phyloP scores from a whole-genome alignment of 92 coral and sea anemone species.

The Siderastrea siderea region DNA sequence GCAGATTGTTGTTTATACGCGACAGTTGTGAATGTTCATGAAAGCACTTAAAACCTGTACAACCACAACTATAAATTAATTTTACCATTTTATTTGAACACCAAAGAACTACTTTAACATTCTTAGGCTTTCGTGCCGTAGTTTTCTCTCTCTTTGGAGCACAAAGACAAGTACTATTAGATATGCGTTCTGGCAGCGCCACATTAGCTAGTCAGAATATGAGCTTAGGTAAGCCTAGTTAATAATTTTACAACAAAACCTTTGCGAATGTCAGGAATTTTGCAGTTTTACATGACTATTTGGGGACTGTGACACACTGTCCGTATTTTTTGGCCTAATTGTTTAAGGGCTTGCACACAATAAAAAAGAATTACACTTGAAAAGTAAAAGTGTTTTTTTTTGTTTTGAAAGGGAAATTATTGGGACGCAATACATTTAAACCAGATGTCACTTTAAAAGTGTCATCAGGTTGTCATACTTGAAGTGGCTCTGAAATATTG shows the following conservation, averaged over 20 bases:
- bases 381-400: neutral
- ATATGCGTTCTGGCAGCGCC: neutral
- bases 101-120: neutral
- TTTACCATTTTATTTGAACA: neutral
- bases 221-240: no score
- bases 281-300: neutral
- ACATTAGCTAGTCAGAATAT: neutral
- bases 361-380: no score
- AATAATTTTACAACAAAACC: neutral
- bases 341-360: neutral
- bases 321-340: conserved; percentile 10
- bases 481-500: neutral
- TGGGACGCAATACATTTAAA: neutral
- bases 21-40: neutral
- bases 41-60: neutral
- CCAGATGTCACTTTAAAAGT: neutral
- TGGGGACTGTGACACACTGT: neutral
- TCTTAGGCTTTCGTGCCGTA: neutral
- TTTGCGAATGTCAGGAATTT: conserved; percentile 3
- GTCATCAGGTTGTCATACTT: neutral
- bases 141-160: neutral
- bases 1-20: neutral
- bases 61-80: neutral
- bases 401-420: neutral
- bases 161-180: neutral